These are phyloP conservation scores for Toxostoma redivivum DNA, from an alignment of 2,113 vertebrate genomes.

Conservation along the genomic window DNA sequence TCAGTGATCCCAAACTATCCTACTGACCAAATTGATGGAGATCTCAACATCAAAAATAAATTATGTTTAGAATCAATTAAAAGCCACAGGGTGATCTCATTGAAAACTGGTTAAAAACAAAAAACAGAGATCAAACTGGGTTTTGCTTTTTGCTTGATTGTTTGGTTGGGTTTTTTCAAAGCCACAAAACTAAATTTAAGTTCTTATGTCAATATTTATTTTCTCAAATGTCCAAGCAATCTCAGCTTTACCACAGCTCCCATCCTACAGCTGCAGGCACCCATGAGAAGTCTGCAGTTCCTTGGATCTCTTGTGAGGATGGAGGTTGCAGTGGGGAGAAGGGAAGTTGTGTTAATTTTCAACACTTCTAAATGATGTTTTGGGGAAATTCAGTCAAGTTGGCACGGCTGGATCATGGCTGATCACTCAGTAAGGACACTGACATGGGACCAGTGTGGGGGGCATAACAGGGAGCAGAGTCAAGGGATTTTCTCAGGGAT, in stretches of 20 bases:
- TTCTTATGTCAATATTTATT: not conserved
- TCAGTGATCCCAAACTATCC: not conserved
- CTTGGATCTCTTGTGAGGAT: not conserved
- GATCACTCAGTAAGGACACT: not conserved
- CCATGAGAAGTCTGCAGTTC: not conserved
- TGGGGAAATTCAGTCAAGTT: not conserved
- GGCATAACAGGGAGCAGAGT: not conserved
- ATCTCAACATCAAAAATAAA: not conserved
- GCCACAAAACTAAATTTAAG: not conserved
- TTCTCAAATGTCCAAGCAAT: not conserved
- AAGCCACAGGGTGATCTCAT: not conserved
- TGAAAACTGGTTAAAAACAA: not conserved
- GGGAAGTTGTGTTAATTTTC: not conserved
- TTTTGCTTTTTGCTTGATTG: not conserved
- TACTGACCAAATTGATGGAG: not conserved
- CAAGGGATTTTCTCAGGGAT: not conserved
- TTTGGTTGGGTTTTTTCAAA: not conserved
- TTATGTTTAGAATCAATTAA: not conserved
- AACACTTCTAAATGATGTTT: not conserved
- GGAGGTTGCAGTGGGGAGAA: not conserved
- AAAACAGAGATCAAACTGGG: not conserved
- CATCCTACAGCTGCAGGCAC: not conserved
- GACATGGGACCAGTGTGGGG: accelerated
- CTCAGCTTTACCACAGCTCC: not conserved
- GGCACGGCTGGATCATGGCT: not conserved